Evolutionary conservation across 2,888 invertebrate genomes (phyloP), one percentile per base, ranked within the genome.

Genomic region (Acleris literana): DNA sequence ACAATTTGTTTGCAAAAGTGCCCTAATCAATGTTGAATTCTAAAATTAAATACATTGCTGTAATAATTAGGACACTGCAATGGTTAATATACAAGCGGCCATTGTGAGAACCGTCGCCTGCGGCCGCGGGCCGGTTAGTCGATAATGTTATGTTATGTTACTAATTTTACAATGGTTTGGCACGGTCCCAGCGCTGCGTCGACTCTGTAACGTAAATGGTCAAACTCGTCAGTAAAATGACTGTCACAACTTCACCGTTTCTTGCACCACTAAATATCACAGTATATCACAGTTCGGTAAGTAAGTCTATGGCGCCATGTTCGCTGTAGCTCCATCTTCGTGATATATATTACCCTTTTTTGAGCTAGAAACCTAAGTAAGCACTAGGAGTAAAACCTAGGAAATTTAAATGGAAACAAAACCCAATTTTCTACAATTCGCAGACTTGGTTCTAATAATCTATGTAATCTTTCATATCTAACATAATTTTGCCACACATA

Each of bases 151-250:
- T 56, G 56, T 56, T 55, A 65, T 44, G 29, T 43, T 53, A 55
- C 61, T 57, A 46, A 51, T 70, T 72, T 73, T 70, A 65, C 59
- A 63, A 68, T 25, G 52, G 71, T 86, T 89, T 88, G 88, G 86
- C 88, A 85, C 88, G 49, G 87, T 69, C 72, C 79, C 77, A 79
- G 85, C 79, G 79, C 86, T 83, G 78, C 82, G 84, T 70, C 70
- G 81, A 74, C 78, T 90, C 91, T 91, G 91, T 81, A 91, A 91
- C 75, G 82, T 82, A 91, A 90, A 91, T 90, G 78, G 86, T 91
- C 91, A 90, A 70, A 88, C 68, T 78, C 81, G 82, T 91, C 84
- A 91, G 81, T 86, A 81, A 80, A 76, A 70, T 71, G 71, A 72
- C 70, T 72, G 61, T 68, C 67, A 71, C 73, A 71, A 73, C 76